Conservation (phyloP, 2,113 vertebrate genomes). For the Nematolebias whitei region DNA sequence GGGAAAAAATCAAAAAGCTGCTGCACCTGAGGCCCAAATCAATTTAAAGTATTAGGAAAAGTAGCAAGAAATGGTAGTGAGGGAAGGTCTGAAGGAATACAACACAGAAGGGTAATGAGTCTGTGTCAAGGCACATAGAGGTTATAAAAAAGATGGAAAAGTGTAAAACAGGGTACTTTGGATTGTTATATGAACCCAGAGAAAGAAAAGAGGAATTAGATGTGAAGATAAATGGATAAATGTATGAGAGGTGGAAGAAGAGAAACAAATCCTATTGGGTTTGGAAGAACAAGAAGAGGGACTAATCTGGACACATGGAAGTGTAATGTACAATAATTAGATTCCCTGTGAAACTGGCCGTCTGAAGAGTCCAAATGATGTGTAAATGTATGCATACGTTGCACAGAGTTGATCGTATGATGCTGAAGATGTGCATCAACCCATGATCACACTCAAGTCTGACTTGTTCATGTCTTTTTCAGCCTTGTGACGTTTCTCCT, state of each 20-base stretch:
- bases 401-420: neutral
- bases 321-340: neutral
- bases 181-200: no score
- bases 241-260: neutral
- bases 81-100: neutral
- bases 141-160: conserved; percentile 4
- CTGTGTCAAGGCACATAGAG: neutral
- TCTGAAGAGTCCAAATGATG: neutral
- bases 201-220: neutral
- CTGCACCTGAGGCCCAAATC: conserved; percentile 22
- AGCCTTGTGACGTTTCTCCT: conserved; percentile 24
- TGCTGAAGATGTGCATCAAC: neutral
- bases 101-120: conserved; percentile 17
- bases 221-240: neutral
- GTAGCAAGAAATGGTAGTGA: conserved; percentile 4
- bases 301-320: conserved; percentile 13
- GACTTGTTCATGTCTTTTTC: neutral
- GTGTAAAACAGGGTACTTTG: no score
- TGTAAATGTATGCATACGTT: conserved; percentile 5
- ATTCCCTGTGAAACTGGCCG: neutral
- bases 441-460: neutral
- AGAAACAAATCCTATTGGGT: conserved; percentile 12
- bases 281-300: conserved; percentile 17
- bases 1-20: conserved; percentile 5
- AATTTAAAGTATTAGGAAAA: conserved; percentile 11